Evolutionary conservation across 1,140 invertebrate genomes (phyloP).

Genomic region (Wasmannia auropunctata): DNA sequence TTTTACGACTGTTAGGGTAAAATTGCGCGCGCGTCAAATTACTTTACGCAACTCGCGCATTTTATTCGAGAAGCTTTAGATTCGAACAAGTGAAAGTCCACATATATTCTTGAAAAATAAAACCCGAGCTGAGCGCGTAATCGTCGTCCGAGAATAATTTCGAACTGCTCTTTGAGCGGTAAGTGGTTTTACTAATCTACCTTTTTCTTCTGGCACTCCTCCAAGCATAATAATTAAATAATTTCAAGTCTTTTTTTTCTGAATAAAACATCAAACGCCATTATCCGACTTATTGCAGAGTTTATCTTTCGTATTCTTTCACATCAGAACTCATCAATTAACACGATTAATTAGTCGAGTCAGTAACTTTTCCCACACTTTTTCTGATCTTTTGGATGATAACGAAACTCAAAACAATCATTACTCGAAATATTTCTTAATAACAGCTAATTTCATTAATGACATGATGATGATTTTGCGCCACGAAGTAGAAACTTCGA

Average conservation of each 20-base stretch:
- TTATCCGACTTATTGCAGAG: not conserved
- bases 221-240: constrained; percentile 20
- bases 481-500: constrained; percentile 46
- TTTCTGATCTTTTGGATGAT: constrained; percentile 27
- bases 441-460: constrained; percentile 51
- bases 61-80: constrained; percentile 9
- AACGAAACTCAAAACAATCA: constrained; percentile 40
- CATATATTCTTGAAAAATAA: not conserved
- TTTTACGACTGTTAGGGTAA: constrained; percentile 12
- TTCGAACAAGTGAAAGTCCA: constrained; percentile 5
- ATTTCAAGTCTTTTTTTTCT: not conserved
- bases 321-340: constrained; percentile 3
- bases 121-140: not conserved
- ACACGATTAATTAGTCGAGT: constrained; percentile 21
- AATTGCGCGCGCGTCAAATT: constrained; percentile 7
- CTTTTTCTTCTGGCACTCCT: not conserved
- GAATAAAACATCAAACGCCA: constrained; percentile 33
- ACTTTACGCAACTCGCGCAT: constrained; percentile 4
- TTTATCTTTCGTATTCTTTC: constrained; percentile 14
- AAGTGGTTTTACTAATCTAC: not conserved
- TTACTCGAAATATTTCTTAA: constrained; percentile 53
- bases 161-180: not conserved
- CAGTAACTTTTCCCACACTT: constrained; percentile 14
- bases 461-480: constrained; percentile 55
- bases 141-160: not conserved